Base-by-base conservation (phyloP, 2,888 invertebrate species). In the Megaustenia siamemsis region DNA sequence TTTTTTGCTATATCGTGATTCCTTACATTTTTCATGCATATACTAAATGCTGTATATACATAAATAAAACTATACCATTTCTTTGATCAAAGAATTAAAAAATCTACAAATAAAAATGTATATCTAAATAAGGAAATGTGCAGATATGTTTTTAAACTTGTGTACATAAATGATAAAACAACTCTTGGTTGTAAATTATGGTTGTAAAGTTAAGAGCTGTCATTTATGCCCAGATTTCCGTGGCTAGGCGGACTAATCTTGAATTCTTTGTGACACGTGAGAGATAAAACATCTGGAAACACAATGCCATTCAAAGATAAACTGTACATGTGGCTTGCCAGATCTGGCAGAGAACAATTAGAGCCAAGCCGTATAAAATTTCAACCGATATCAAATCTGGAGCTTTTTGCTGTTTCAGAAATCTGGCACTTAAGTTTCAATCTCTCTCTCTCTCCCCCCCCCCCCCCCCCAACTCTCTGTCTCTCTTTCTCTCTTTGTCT, bases 311-410 rank as follows among this genome's bases (percentile, higher is more conserved):
- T n/a, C n/a, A 40, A 35, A 38, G 63, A 78, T 78, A 78, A 78
- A 78, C 12, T 38, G 43, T 78, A 78, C 78, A 66, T 66, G 28
- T 66, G 78, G 63, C 78, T 0, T 63, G 28, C 66, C 78, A 66
- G 60, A 78, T 60, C n/a, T 43, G 63, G 43, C 78, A 2, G 66
- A 40, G 38, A 66, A 66, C 78, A 78, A 78, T 78, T 78, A 78
- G 63, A 63, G 24, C 6, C 78, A n/a, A 15, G 38, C 69, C n/a
- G 53, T 56, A 28, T 71, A 81, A 53, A 81, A 53, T 81, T 81
- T 81, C 71, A 56, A n/a, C 71, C 40, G 71, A 10, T 71, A 81
- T 71, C 71, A 81, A 71, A 71, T 53, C 56, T 38, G 53, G 18
- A 40, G 60, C 63, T 1, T 15, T 60, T 45, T 43, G 78, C 35